Evolutionary conservation across 2,888 invertebrate genomes (phyloP).

Genomic region (Dimorphilus gyrociliatus): DNA sequence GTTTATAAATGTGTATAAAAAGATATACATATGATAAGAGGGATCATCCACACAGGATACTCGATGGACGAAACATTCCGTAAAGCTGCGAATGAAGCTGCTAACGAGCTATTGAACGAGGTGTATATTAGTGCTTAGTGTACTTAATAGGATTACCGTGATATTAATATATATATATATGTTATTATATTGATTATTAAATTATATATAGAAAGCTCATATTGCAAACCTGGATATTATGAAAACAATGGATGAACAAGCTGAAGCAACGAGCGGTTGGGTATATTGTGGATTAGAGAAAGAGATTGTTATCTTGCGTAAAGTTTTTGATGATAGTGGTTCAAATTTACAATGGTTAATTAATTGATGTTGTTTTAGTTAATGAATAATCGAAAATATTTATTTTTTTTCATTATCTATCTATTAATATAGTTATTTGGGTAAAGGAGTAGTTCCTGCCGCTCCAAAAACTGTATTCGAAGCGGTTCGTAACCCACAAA

Average conservation of each 20-base stretch:
- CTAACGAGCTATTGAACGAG: constrained; percentile 22
- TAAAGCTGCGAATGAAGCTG: constrained; percentile 17
- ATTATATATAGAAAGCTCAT: constrained; percentile 5
- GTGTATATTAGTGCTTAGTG: constrained; percentile 11
- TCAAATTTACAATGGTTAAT: constrained; percentile 16
- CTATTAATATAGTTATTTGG: constrained; percentile 27
- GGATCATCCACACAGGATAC: no score
- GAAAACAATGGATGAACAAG: constrained; percentile 17
- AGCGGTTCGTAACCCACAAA: constrained; percentile 24
- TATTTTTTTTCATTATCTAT: constrained; percentile 4
- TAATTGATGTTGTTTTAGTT: background rate
- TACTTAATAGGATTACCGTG: background rate
- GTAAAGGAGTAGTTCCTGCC: constrained; percentile 27
- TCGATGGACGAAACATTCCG: no score
- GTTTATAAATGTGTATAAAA: no score
- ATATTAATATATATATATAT: background rate
- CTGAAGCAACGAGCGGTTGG: constrained; percentile 11
- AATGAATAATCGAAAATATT: background rate
- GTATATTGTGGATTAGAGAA: constrained; percentile 25
- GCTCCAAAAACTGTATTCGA: constrained; percentile 26
- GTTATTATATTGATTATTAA: background rate
- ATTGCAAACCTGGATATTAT: constrained; percentile 21
- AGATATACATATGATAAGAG: no score
- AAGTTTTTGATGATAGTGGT: constrained; percentile 14
- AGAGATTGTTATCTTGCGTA: constrained; percentile 26